Conservation (phyloP, 2,797 vertebrate species). For the Xenopus petersii region DNA sequence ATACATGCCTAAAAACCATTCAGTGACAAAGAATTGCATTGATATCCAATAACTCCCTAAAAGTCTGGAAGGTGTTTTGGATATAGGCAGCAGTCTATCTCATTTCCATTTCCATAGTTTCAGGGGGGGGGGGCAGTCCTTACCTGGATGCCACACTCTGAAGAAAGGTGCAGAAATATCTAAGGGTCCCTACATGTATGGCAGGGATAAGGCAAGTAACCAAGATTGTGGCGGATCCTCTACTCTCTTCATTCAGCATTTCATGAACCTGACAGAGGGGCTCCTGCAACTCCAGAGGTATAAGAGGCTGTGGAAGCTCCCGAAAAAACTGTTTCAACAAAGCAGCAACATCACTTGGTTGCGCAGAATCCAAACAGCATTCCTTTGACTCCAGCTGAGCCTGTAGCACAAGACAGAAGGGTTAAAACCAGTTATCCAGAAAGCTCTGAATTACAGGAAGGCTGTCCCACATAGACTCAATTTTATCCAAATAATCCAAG, state of each 20-base stretch:
- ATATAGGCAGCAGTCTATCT: too few relatives aligned
- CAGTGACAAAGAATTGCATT: too few relatives aligned
- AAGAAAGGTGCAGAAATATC: constrained; percentile 61
- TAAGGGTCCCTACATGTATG: constrained; percentile 42
- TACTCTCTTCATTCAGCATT: constrained; percentile 24
- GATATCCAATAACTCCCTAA: too few relatives aligned
- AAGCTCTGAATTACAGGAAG: too few relatives aligned
- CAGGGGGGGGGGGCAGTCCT: too few relatives aligned
- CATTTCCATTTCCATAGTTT: too few relatives aligned
- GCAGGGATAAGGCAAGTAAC: constrained; percentile 57
- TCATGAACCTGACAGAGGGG: constrained; percentile 60
- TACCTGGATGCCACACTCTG: constrained; percentile 37
- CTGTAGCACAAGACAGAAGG: constrained; percentile 12
- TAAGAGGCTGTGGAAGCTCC: constrained; percentile 57
- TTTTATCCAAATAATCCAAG: too few relatives aligned
- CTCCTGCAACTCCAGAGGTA: constrained; percentile 55
- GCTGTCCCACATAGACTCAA: too few relatives aligned
- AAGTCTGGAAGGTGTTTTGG: too few relatives aligned
- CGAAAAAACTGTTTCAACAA: constrained; percentile 64
- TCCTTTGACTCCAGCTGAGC: constrained; percentile 40
- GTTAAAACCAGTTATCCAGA: too few relatives aligned
- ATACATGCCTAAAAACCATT: too few relatives aligned
- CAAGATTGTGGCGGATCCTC: constrained; percentile 48
- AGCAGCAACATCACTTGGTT: constrained; percentile 60
- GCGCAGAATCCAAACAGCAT: constrained; percentile 33